These are phyloP conservation scores for Erethizon dorsatum DNA, from an alignment of 2,797 vertebrate species.

Conservation along the genomic window DNA sequence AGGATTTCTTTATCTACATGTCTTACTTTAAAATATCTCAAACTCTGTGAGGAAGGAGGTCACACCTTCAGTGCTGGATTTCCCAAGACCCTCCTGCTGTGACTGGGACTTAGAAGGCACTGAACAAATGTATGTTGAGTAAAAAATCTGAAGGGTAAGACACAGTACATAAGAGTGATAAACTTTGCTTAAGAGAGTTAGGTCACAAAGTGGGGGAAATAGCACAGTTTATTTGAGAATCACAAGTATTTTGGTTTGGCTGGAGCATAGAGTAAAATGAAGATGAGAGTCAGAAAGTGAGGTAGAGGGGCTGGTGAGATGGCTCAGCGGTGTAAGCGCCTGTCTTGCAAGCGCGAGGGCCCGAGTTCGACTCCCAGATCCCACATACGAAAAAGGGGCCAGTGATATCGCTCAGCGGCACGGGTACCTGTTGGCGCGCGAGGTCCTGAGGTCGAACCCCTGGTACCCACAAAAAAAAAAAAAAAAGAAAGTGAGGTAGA, in stretches of 20 bases:
- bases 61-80: background rate
- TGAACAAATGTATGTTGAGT: conserved; percentile 24
- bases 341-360: too few species aligned
- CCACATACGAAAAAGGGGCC: too few species aligned
- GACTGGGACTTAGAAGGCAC: background rate
- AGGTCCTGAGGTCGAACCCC: too few species aligned
- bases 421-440: too few species aligned
- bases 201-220: background rate
- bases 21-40: background rate
- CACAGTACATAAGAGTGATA: background rate
- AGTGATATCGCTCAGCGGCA: too few species aligned
- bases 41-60: background rate
- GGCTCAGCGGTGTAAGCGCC: too few species aligned
- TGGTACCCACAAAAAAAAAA: too few species aligned
- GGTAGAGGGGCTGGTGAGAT: too few species aligned
- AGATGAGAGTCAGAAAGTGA: background rate
- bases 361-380: too few species aligned
- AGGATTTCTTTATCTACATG: background rate
- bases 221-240: conserved; percentile 4
- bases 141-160: background rate
- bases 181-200: background rate
- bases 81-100: background rate
- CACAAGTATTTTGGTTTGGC: background rate
- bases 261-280: background rate
- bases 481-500: background rate